Evolutionary conservation across 2,888 invertebrate genomes (phyloP), one percentile per base, ranked within the genome.

Genomic region (Hanleya hanleyi): DNA sequence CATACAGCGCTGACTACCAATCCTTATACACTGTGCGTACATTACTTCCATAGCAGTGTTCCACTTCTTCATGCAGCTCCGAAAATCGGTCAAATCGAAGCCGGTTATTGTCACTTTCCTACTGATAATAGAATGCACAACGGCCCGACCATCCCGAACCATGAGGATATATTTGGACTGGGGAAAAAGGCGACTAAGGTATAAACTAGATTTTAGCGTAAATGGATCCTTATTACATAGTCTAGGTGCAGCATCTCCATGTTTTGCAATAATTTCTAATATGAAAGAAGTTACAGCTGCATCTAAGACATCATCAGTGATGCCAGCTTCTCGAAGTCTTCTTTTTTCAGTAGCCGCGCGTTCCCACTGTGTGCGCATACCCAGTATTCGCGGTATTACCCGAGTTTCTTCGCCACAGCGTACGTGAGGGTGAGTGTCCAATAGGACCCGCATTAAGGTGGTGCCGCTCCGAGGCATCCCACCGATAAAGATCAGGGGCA

Each of bases 161-260:
- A 99, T 98, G 91, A 99, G 96, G 84, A 99, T 93, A 92, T 98
- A 99, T 92, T 98, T 98, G 74, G 98, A 95, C 90, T 97, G 97
- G 62, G 99, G 99, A 92, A 99, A 99, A 76, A 99, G 93, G 89
- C 96, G 95, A 78, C 96, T 94, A 85, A 99, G 95, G 91, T 97
- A 99, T 69, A 95, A 94, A 88, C 97, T 97, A 93, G 97, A 97
- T 92, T 98, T 98, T 83, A 99, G 93, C 73, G 98, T 98, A 82
- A 99, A 94, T 68, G 99, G 99, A 92, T 99, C 99, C 92, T 99
- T 99, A 93, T 99, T 99, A 93, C 99, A 99, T 78, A 99, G 94
- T 68, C 98, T 93, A 76, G 96, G 94, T 69, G 99, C 98, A 36
- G 97, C 95, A 87, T 97, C 97, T 57, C 99, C 99, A 92, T 99